phyloP scores from a whole-genome alignment of 2,888 invertebrate genomes.

The Synergus gifuensis region DNA sequence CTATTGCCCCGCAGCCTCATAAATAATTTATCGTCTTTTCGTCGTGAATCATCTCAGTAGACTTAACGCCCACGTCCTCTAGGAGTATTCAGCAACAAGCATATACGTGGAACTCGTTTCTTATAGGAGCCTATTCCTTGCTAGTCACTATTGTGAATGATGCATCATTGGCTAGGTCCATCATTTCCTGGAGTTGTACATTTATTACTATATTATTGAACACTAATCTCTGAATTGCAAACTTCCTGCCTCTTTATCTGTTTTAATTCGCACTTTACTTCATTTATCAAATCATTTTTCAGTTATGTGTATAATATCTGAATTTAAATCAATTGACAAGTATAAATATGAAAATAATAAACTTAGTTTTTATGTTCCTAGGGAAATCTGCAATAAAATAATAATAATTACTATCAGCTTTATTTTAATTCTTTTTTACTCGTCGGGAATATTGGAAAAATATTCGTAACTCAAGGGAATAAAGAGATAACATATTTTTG shows the following conservation, averaged over 20 bases:
- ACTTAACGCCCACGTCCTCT: constrained; percentile 32
- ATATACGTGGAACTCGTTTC: constrained; percentile 11
- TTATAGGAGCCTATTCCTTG: constrained; percentile 2
- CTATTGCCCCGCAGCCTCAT: constrained; percentile 20
- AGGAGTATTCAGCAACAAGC: constrained; percentile 9
- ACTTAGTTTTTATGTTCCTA: neutral
- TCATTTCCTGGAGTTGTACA: constrained; percentile 4
- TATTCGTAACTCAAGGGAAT: neutral
- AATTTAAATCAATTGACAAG: neutral
- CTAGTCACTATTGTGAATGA: neutral
- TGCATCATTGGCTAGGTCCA: constrained; percentile 26
- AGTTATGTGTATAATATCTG: neutral
- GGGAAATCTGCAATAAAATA: neutral
- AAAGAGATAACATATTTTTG: neutral
- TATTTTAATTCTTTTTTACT: neutral
- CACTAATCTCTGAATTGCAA: constrained; percentile 12
- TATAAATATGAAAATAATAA: neutral
- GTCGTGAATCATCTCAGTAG: constrained; percentile 26
- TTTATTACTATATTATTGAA: constrained; percentile 3
- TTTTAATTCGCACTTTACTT: neutral
- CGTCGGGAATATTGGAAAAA: neutral
- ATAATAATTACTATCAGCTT: neutral
- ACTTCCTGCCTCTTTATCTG: constrained; percentile 12
- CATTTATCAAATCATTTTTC: neutral
- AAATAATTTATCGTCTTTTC: constrained; percentile 34